Evolutionary conservation across 2,797 vertebrate species (phyloP), one percentile per base, ranked within the genome.

Genomic region (Chelidonichthys spinosus): DNA sequence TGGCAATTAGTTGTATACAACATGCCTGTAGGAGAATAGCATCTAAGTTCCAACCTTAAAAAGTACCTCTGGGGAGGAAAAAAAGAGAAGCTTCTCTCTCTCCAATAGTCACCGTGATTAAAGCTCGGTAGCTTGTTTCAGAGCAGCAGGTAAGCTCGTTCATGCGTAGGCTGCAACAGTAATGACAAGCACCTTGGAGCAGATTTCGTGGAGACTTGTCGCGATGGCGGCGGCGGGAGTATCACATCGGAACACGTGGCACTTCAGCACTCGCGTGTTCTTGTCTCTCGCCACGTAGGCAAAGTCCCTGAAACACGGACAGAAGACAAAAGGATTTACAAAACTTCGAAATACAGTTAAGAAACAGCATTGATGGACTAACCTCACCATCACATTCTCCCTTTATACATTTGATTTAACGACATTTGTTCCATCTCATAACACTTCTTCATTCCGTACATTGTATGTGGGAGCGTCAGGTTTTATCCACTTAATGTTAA

Each of bases 181-280:
- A 61, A 68, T 13, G 60, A 67, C 58, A 83, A 87, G 59, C 81
- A 91, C 92, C 92, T 92, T 97, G 64, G 97, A 98, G 91, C 98
- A 99, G 96, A 99, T 99, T 94, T 98, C 96, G 82, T 99, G 97
- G 87, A 99, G 96, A 93, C 97, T 98, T 2, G 97, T 98, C 90
- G 97, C 97, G 3, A 99, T 97, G 93, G 97, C 96, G 91, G 99
- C 98, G 15, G 98, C 98, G 56, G 98, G 97, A 4, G 96, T 97
- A 92, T 99, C 98, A 99, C 98, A 99, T 89, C 97, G 95, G 92
- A 99, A 99, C 84, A 99, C 98, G 92, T 99, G 98, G 92, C 98
- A 99, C 96, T 99, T 99, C 92, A 99, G 90, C 92, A 98, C 97
- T 63, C 96, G 94, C 0, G 98, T 99, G 87, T 99, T 98, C 92